Evolutionary conservation across 1,140 invertebrate species (phyloP), one percentile per base, ranked within the genome.

Genomic region (Hydropsyche tenuis): DNA sequence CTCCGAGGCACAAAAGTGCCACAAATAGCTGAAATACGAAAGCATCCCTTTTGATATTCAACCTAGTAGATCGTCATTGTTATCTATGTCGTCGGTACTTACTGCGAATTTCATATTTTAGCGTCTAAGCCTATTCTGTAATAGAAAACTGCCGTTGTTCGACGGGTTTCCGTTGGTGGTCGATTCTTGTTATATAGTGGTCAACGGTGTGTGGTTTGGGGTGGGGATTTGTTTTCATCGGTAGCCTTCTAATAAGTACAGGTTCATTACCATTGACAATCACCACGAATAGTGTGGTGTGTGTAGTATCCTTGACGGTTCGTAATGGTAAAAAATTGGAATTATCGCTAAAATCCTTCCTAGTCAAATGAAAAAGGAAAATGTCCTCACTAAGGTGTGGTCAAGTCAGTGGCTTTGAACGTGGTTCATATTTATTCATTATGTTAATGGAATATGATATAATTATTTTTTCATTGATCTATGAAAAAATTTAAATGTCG

Each of bases 11-110:
- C 22, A 69, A 51, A 0, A 73, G n/a, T 12, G 70, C 56, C 37
- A 69, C 43, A 46, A 69, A 22, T 20, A 60, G 62, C 74, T 75
- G 71, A 12, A 75, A 75, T 11, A 37, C 23, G 43, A 69, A 69
- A 48, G 11, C 23, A 25, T 60, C 56, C 23, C 22, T 12, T 60
- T 60, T 23, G 12, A 22, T 60, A 14, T 11, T 25, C 4, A n/a
- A n/a, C n/a, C n/a, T n/a, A n/a, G n/a, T n/a, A n/a, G 23, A 60
- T 25, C 56, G 23, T 53, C 4, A 14, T 22, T 60, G 22, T 16
- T 12, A 7, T 60, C 56, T 27, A 4, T 37, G 9, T 37, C 30
- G 9, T 37, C 30, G 25, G 25, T 60, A 60, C 56, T 60, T 60
- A 60, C 56, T 27, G 56, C 9, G 9, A 5, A 60, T 7, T 25